Base-by-base conservation (phyloP, 2,888 invertebrate genomes). In the Colostygia pectinataria region DNA sequence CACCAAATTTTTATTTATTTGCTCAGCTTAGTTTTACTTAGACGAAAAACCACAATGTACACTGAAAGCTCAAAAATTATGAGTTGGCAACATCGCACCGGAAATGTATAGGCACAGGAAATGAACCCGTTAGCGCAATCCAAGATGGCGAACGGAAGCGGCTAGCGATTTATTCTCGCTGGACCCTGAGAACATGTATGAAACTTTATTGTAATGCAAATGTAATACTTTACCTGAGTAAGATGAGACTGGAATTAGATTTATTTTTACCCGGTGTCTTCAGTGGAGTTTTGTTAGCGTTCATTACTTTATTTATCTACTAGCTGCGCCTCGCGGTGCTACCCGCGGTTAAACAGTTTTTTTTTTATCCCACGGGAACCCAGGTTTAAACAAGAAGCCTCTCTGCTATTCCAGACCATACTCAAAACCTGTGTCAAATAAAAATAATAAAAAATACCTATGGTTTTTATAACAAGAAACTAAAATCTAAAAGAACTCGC, bases 51-150 rank as follows among this genome's bases (percentile, higher is more conserved):
- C 53, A 49, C 48, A 56, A 50, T 59, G 59, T 59, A 55, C 49
- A 56, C 48, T 49, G 58, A 57, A 55, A 59, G 55, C 57, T 51
- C 55, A 77, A 83, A 82, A 83, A 85, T 82, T 77, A 78, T 81
- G 80, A 81, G 76, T 80, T 82, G 78, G 81, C 83, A 84, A 71
- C 81, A 77, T 77, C 80, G 71, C 72, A 66, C 74, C 81, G 87
- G 86, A 88, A 85, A 81, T 82, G 84, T 84, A 87, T 87, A 87
- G 89, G 88, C 86, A 74, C 83, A 85, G 88, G 89, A 89, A 89
- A 89, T 89, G 88, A 89, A 88, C 84, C 84, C 82, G 88, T 85
- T 86, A 86, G 83, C 78, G 75, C 83, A 80, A 80, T 83, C 74
- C 86, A 88, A 88, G 87, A 87, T 87, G 86, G 86, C 87, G 57